Evolutionary conservation across 2,797 vertebrate species (phyloP).

Genomic region (Bryconaethiops microstoma): DNA sequence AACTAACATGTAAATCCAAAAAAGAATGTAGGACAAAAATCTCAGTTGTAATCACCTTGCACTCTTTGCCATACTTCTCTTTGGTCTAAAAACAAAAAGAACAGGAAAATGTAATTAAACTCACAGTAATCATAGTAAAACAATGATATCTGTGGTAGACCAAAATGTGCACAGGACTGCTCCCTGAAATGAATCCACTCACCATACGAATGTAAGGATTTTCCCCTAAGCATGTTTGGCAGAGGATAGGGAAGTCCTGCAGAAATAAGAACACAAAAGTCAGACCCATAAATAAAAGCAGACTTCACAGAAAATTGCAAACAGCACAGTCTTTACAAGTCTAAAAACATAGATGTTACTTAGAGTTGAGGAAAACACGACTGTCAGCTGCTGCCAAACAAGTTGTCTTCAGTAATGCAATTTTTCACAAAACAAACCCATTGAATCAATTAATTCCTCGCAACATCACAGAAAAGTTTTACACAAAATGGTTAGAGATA

Average conservation of each 20-base stretch:
- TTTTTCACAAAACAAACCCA: too few relatives aligned
- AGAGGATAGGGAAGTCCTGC: conserved; percentile 97
- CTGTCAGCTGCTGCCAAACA: too few relatives aligned
- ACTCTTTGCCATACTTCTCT: conserved; percentile 99
- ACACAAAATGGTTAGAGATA: too few relatives aligned
- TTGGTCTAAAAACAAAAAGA: conserved; percentile 83
- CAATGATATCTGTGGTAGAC: not conserved
- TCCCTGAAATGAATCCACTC: conserved; percentile 53
- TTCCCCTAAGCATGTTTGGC: conserved; percentile 98
- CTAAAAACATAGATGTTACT: too few relatives aligned
- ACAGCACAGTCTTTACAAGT: conserved; percentile 50
- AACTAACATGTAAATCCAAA: not conserved
- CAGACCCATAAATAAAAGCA: conserved; percentile 95
- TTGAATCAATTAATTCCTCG: too few relatives aligned
- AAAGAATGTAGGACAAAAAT: not conserved
- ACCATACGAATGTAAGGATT: conserved; percentile 99
- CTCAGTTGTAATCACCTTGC: conserved; percentile 84
- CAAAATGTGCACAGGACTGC: not conserved
- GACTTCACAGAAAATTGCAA: conserved; percentile 70
- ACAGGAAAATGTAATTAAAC: too few relatives aligned
- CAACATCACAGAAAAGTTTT: too few relatives aligned
- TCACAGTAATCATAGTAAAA: too few relatives aligned
- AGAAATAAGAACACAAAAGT: conserved; percentile 79
- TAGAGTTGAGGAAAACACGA: too few relatives aligned
- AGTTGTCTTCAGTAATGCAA: too few relatives aligned